Evolutionary conservation across 2,797 vertebrate genomes (phyloP).

Genomic region (Anolis apletophallus): DNA sequence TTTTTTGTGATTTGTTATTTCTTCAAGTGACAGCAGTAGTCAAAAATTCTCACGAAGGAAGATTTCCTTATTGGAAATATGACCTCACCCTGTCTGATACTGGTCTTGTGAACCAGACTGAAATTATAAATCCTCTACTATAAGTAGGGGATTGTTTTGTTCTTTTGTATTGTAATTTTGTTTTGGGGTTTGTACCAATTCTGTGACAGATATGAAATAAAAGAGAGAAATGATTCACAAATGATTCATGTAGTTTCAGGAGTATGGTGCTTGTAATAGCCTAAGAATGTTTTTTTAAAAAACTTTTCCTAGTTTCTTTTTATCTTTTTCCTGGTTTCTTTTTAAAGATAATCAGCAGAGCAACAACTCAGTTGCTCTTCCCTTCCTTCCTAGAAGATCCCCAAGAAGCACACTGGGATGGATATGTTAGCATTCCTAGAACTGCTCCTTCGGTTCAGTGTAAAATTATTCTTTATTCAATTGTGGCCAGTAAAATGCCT

Average conservation of each 20-base stretch:
- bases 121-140: neutral
- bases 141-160: too few relatives aligned
- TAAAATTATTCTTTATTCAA: neutral
- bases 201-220: neutral
- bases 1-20: neutral
- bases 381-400: neutral
- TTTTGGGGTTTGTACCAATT: neutral
- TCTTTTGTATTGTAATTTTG: too few relatives aligned
- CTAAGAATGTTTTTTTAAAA: too few relatives aligned
- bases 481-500: neutral
- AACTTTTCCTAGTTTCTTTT: too few relatives aligned
- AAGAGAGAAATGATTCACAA: neutral
- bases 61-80: neutral
- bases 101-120: neutral
- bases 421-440: neutral
- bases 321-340: too few relatives aligned
- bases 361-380: too few relatives aligned
- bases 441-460: neutral
- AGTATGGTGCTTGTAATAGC: neutral
- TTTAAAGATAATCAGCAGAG: neutral
- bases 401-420: neutral
- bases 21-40: too few relatives aligned
- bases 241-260: neutral
- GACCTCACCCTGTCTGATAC: neutral
- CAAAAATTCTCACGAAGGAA: neutral